phyloP scores from a whole-genome alignment of 2,888 invertebrate genomes.

The Oasisia sp. region DNA sequence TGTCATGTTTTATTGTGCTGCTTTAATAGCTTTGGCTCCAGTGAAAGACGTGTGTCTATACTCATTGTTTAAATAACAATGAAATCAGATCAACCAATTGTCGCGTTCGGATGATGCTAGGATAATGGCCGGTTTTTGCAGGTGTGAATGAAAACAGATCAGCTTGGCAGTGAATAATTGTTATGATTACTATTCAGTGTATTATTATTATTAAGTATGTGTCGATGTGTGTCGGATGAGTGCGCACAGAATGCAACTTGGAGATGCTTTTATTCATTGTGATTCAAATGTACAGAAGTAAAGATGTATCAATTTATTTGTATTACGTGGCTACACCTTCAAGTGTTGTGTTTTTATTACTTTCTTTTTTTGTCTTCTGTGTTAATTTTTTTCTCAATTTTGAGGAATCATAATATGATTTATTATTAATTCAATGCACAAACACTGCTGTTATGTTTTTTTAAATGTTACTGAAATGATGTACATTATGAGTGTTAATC shows the following conservation, averaged over 20 bases:
- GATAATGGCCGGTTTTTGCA: neutral
- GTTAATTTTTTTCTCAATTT: no score
- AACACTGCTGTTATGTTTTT: no score
- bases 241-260: neutral
- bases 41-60: neutral
- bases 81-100: neutral
- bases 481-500: no score
- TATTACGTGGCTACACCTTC: conserved; percentile 7
- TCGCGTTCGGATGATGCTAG: neutral
- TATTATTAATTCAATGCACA: no score
- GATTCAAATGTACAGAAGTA: conserved; percentile 13
- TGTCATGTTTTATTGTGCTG: neutral
- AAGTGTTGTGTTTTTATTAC: neutral
- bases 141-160: neutral
- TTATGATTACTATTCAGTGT: neutral
- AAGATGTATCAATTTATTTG: conserved; percentile 1
- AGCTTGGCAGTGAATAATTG: neutral
- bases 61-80: neutral
- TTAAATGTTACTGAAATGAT: no score
- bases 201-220: neutral
- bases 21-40: neutral
- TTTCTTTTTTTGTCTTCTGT: no score
- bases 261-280: conserved; percentile 13
- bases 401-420: no score
- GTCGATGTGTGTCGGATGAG: neutral